These are phyloP conservation scores for Thymallus thymallus DNA, from an alignment of 2,113 vertebrate genomes.

Conservation along the genomic window DNA sequence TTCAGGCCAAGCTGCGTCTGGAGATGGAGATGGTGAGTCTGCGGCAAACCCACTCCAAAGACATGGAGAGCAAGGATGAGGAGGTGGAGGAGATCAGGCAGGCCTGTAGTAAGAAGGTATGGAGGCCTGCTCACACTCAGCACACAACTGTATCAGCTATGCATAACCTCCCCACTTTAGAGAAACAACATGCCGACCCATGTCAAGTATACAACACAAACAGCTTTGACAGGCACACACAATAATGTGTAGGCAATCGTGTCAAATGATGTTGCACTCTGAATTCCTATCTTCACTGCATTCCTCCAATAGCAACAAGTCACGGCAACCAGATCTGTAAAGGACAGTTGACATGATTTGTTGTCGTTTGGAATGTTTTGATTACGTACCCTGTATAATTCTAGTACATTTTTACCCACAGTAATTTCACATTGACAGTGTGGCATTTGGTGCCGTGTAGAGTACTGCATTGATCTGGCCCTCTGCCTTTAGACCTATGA, in stretches of 20 bases:
- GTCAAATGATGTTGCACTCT: neutral
- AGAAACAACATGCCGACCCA: neutral
- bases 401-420: neutral
- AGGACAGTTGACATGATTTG: neutral
- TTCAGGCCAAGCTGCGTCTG: constrained; percentile 91
- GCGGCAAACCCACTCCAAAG: constrained; percentile 91
- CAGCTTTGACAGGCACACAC: neutral
- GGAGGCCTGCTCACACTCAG: neutral
- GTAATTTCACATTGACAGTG: neutral
- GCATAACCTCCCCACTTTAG: constrained; percentile 9
- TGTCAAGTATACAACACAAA: constrained; percentile 1
- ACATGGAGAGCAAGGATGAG: constrained; percentile 92
- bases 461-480: no score
- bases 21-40: constrained; percentile 98
- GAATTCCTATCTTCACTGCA: neutral
- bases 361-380: neutral
- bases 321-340: neutral
- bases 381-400: neutral
- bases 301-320: neutral
- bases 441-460: no score
- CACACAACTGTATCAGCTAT: neutral
- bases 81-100: constrained; percentile 95
- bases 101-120: constrained; percentile 95
- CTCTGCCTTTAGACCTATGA: no score
- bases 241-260: neutral